Percentiles rank a stretch among this genome's conserved stretches.
These are phyloP conservation scores for Sclerodermus sp. DNA, from an alignment of 2,888 invertebrate genomes.

Conservation along the genomic window DNA sequence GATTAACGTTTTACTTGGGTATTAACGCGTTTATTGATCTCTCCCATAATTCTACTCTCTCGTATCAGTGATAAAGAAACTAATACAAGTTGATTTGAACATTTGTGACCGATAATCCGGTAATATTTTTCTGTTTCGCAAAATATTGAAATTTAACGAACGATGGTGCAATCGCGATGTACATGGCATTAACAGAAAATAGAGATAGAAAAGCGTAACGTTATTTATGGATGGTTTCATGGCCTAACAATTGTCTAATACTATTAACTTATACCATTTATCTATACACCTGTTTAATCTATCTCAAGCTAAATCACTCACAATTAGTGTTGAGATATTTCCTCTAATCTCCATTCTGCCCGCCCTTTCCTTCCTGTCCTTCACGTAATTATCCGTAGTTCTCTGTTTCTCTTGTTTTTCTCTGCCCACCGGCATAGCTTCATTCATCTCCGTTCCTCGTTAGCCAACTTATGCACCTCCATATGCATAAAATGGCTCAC, in stretches of 20 bases:
- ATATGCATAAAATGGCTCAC: not conserved
- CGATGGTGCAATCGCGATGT: too few relatives aligned
- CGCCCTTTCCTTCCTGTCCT: not conserved
- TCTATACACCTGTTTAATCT: too few relatives aligned
- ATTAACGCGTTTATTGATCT: conserved; percentile 3
- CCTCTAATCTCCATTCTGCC: not conserved
- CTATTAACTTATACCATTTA: too few relatives aligned
- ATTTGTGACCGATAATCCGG: too few relatives aligned
- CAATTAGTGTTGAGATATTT: not conserved
- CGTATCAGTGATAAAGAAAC: too few relatives aligned
- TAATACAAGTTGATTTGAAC: too few relatives aligned
- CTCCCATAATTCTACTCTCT: too few relatives aligned
- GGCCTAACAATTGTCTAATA: too few relatives aligned
- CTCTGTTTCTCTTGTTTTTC: not conserved
- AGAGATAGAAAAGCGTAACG: not conserved
- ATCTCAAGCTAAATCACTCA: too few relatives aligned
- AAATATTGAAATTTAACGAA: too few relatives aligned
- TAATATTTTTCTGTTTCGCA: too few relatives aligned
- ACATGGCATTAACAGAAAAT: too few relatives aligned
- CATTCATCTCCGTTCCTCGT: not conserved
- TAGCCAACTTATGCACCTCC: not conserved
- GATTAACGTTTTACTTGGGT: not conserved
- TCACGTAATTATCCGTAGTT: not conserved
- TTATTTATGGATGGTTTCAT: not conserved
- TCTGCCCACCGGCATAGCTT: not conserved